These are phyloP conservation scores for Corbicula japonica DNA, from an alignment of 2,888 invertebrate genomes.

Conservation along the genomic window DNA sequence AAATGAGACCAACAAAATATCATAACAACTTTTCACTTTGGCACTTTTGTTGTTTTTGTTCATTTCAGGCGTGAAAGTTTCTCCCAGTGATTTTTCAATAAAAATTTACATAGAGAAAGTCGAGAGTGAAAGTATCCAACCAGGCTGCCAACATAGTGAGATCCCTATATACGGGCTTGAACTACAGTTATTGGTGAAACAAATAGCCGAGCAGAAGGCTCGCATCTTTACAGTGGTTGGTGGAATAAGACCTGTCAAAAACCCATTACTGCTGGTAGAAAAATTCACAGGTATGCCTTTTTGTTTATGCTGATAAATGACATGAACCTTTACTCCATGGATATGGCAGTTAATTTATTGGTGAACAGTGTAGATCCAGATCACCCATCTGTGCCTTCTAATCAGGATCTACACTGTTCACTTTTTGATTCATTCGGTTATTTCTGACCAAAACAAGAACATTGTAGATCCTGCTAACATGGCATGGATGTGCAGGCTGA, in stretches of 20 bases:
- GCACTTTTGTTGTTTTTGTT: background rate
- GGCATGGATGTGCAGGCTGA: too few relatives aligned
- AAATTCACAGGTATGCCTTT: constrained; percentile 78
- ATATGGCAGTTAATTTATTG: too few relatives aligned
- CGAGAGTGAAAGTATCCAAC: constrained; percentile 60
- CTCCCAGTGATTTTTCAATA: constrained; percentile 32
- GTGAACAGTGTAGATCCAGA: too few relatives aligned
- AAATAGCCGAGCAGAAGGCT: constrained; percentile 26
- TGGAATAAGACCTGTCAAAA: constrained; percentile 84
- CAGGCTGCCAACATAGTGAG: constrained; percentile 20
- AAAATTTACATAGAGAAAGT: constrained; percentile 24
- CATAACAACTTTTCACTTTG: too few relatives aligned
- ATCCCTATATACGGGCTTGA: background rate
- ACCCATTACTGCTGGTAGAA: constrained; percentile 80
- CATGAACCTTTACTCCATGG: too few relatives aligned
- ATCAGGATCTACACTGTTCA: too few relatives aligned
- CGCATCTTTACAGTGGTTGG: constrained; percentile 77
- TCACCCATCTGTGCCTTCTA: too few relatives aligned
- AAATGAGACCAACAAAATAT: too few relatives aligned
- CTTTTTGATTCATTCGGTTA: too few relatives aligned
- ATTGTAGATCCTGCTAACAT: too few relatives aligned
- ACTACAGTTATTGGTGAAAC: background rate
- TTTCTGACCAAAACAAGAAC: too few relatives aligned
- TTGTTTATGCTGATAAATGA: background rate
- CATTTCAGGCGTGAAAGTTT: constrained; percentile 37